Evolutionary conservation across 1,140 invertebrate genomes (phyloP), one percentile per base, ranked within the genome.

Genomic region (Camponotus vicinus): DNA sequence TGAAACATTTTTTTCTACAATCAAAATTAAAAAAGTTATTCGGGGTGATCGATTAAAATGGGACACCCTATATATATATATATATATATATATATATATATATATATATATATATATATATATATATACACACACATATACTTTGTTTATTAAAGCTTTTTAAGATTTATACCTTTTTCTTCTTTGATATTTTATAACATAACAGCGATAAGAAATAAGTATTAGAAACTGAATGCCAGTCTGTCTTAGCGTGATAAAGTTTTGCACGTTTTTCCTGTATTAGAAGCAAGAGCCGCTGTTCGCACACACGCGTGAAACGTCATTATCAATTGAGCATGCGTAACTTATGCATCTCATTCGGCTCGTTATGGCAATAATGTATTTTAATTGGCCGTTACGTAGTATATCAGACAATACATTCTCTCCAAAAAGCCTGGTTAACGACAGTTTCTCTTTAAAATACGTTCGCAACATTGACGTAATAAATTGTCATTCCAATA

Each of bases 291-390:
- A 27, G 13, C 15, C 13, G 49, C 15, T 4, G 49, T 52, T 52
- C 55, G 8, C 70, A 69, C 40, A 85, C 55, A 57, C 49, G 59
- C 66, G 63, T 59, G 70, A 91, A 87, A 91, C 88, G 77, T 85
- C 84, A 88, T 91, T 91, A 90, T 90, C 79, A 91, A 85, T 90
- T 90, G 91, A 92, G 87, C 87, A 90, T 90, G 91, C 88, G 90
- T 89, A 90, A 91, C 90, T 89, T 89, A 88, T 92, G 93, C 91
- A 92, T 92, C 91, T 93, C 92, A 94, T 95, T 94, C 89, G 92
- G 91, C 93, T 94, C 85, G 94, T 94, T 94, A 94, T 92, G 34
- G 9, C 90, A 80, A 79, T 93, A 93, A 95, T 94, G 92, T 94
- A 93, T 94, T 94, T 94, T 95, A 95, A 95, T 94, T 95, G 94